Conservation (phyloP, 2,113 vertebrate genomes). For the Pyrgilauda ruficollis region DNA sequence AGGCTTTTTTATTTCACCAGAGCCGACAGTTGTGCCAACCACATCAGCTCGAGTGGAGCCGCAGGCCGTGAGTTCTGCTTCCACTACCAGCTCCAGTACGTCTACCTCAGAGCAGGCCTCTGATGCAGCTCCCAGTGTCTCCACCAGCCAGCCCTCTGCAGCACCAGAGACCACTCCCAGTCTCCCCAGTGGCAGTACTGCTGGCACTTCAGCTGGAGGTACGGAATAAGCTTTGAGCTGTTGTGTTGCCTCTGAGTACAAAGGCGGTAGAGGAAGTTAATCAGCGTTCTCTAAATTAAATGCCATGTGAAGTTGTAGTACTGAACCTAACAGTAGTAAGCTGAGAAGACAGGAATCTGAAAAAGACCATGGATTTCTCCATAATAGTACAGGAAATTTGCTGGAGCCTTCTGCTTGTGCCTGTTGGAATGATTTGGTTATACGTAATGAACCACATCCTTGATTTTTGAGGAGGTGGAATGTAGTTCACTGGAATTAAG, state of each 20-base stretch:
- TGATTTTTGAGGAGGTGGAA: neutral
- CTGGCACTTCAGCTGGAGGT: conserved; percentile 83
- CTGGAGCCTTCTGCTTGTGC: neutral
- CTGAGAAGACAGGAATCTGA: neutral
- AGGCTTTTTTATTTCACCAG: conserved; percentile 62
- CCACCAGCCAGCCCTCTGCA: conserved; percentile 80
- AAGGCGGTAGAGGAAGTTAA: neutral
- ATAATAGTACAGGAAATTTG: neutral
- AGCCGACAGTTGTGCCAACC: conserved; percentile 91
- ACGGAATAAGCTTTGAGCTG: neutral
- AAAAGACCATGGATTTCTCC: neutral
- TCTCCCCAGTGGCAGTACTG: conserved; percentile 75
- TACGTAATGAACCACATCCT: neutral
- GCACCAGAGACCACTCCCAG: conserved; percentile 77
- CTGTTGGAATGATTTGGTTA: neutral
- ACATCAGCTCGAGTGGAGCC: conserved; percentile 84
- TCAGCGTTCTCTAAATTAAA: neutral
- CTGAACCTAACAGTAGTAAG: neutral
- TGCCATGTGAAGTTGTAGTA: neutral
- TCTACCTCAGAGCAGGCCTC: conserved; percentile 93
- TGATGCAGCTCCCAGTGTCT: conserved; percentile 78
- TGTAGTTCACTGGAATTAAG: neutral
- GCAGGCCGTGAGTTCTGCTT: conserved; percentile 81
- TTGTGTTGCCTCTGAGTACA: neutral
- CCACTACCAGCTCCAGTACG: conserved; percentile 75